Percentiles rank a stretch among this genome's conserved stretches.
phyloP scores from a whole-genome alignment of 2,113 vertebrate species.

The Strigops habroptila region DNA sequence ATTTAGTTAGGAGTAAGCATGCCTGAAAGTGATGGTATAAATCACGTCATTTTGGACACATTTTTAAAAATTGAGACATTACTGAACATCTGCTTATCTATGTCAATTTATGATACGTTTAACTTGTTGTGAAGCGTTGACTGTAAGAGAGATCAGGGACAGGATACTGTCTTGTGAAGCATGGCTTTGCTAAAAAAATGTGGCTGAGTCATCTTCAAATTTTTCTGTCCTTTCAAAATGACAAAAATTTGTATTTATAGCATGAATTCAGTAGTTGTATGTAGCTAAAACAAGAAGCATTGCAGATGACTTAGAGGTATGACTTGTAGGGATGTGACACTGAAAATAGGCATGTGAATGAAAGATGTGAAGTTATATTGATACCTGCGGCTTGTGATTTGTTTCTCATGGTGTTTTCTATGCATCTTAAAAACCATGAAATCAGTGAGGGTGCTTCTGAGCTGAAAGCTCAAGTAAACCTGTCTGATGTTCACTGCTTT shows the following conservation, averaged over 20 bases:
- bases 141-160: neutral
- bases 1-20: conserved; percentile 25
- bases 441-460: neutral
- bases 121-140: neutral
- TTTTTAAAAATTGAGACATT: neutral
- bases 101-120: neutral
- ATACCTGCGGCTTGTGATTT: neutral
- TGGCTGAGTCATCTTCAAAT: neutral
- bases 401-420: neutral
- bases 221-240: neutral
- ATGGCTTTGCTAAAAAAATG: neutral
- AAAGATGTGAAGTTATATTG: neutral
- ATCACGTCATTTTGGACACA: conserved; percentile 30
- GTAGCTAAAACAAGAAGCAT: neutral
- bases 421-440: neutral
- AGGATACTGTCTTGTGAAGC: neutral
- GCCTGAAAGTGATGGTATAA: conserved; percentile 38
- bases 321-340: neutral
- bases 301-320: neutral
- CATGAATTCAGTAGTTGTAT: neutral
- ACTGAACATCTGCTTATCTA: conserved; percentile 38
- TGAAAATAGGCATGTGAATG: neutral
- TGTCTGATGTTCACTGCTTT: neutral
- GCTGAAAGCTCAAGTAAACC: neutral
- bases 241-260: neutral